Evolutionary conservation across 1,140 invertebrate genomes (phyloP).

Genomic region (Periplaneta americana): DNA sequence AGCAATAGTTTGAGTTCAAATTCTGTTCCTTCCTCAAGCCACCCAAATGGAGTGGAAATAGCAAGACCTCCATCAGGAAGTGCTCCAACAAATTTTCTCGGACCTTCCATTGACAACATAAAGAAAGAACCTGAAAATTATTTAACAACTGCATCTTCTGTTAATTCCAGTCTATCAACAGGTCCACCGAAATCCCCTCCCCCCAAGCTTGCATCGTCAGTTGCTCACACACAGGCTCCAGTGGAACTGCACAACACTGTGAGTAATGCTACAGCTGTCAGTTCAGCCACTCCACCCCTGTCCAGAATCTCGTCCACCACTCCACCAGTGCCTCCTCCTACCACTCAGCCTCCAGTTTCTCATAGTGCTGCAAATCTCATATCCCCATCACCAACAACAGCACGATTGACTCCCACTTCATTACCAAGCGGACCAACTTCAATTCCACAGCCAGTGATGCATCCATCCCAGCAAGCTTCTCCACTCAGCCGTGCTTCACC

Average conservation of each 20-base stretch:
- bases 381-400: conserved; percentile 35
- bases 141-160: neutral
- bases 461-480: conserved; percentile 58
- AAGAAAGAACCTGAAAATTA: conserved; percentile 62
- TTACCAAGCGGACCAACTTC: conserved; percentile 39
- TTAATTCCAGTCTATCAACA: conserved; percentile 19
- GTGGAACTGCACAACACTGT: conserved; percentile 27
- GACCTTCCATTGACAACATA: conserved; percentile 50
- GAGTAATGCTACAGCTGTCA: neutral
- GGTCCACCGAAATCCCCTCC: conserved; percentile 38
- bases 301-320: neutral
- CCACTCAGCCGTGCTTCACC: conserved; percentile 39
- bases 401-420: conserved; percentile 52
- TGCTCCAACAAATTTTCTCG: conserved; percentile 8
- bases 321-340: conserved; percentile 18
- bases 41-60: neutral
- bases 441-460: conserved; percentile 61
- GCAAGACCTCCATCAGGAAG: neutral
- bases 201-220: neutral
- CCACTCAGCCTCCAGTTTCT: conserved; percentile 39
- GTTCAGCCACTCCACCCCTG: neutral
- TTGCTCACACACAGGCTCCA: too few species aligned
- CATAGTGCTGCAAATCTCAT: conserved; percentile 25
- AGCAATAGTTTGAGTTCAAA: neutral
- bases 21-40: neutral